These are phyloP conservation scores for Poicephalus gulielmi DNA, from an alignment of 2,113 vertebrate species.

Conservation along the genomic window DNA sequence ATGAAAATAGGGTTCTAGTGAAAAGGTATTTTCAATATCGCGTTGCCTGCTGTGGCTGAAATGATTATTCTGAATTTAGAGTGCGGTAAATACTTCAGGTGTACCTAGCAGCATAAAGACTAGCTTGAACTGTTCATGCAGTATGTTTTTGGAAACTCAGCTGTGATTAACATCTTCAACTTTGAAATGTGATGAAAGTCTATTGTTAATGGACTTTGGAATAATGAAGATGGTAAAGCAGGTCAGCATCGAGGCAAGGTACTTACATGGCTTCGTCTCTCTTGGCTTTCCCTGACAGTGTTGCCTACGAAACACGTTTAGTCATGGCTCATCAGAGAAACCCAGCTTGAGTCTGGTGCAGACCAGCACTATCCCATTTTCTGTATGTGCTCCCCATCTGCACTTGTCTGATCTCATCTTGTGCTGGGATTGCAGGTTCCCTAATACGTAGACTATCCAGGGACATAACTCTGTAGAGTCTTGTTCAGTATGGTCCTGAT, in stretches of 20 bases:
- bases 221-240: neutral
- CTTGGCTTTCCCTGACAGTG: neutral
- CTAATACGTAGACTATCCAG: neutral
- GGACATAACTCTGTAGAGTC: neutral
- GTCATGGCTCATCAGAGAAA: neutral
- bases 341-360: neutral
- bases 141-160: constrained; percentile 28
- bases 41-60: neutral
- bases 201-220: neutral
- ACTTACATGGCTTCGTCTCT: neutral
- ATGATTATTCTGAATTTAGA: neutral
- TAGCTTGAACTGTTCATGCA: neutral
- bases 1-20: neutral
- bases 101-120: neutral
- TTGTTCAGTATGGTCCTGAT: neutral
- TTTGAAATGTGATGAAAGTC: neutral
- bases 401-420: neutral
- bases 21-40: neutral
- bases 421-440: neutral
- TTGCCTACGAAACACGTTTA: neutral
- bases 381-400: neutral
- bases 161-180: neutral
- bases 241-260: neutral
- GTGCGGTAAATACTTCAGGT: neutral
- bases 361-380: neutral